A percentile compares a stretch with the other conserved stretches of the same genome.
These are phyloP conservation scores for Axis porcinus DNA, from an alignment of 2,113 vertebrate species.

Conservation along the genomic window DNA sequence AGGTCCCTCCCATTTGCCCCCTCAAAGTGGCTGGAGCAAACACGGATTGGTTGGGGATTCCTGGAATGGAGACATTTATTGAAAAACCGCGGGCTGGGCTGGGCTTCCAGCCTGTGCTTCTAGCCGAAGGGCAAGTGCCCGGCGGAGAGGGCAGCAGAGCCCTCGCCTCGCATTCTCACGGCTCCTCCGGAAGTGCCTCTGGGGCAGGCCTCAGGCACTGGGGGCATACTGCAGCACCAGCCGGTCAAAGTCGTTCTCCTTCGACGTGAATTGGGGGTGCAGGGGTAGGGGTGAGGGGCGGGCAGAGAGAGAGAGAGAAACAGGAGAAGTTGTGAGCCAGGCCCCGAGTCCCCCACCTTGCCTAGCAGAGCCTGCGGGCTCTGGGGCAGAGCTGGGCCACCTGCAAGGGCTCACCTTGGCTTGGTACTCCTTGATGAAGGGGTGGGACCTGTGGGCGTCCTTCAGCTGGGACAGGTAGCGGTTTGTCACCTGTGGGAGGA, in stretches of 20 bases:
- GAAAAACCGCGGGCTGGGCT: not conserved
- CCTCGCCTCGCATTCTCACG: not conserved
- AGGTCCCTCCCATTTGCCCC: not conserved
- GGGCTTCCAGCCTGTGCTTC: not conserved
- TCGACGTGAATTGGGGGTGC: not conserved
- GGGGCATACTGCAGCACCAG: conserved; percentile 90
- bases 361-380: not conserved
- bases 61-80: conserved; percentile 19
- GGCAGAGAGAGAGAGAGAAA: not conserved
- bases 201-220: conserved; percentile 74
- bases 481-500: conserved; percentile 88
- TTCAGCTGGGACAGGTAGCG: conserved; percentile 97
- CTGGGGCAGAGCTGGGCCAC: accelerated
- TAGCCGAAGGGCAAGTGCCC: not conserved
- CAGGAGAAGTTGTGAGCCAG: not conserved
- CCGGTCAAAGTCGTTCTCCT: conserved; percentile 98
- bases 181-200: accelerated
- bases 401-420: conserved; percentile 84
- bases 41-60: accelerated
- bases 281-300: not conserved
- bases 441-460: conserved; percentile 91
- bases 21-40: not conserved
- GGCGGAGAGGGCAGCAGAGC: not conserved
- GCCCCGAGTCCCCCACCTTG: not conserved
- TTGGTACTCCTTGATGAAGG: conserved; percentile 94